These are phyloP conservation scores for Sipha maydis DNA, from an alignment of 2,888 invertebrate genomes.

Conservation along the genomic window DNA sequence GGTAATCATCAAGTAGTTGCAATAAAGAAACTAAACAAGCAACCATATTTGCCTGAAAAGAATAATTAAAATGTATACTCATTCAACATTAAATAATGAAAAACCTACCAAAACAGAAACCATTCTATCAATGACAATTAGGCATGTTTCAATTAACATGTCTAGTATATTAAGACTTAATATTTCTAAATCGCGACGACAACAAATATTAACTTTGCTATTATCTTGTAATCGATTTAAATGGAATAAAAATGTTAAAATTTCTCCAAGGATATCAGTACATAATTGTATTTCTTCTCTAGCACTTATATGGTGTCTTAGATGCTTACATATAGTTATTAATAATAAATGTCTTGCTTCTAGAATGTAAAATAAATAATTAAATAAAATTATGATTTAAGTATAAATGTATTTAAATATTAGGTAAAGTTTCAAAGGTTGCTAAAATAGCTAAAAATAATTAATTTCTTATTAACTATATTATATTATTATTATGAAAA, in stretches of 20 bases:
- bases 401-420: background rate
- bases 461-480: background rate
- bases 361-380: slow-evolving; percentile 66
- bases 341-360: slow-evolving; percentile 87
- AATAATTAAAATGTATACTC: background rate
- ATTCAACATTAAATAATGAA: background rate
- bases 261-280: slow-evolving; percentile 87
- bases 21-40: slow-evolving; percentile 86
- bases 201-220: slow-evolving; percentile 49
- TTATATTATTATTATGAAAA: background rate
- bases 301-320: slow-evolving; percentile 83
- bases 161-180: slow-evolving; percentile 83
- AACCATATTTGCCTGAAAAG: slow-evolving; percentile 81
- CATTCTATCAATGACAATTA: slow-evolving; percentile 82
- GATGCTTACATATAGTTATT: slow-evolving; percentile 84
- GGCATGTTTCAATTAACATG: slow-evolving; percentile 85
- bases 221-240: slow-evolving; percentile 68
- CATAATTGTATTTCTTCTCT: slow-evolving; percentile 85
- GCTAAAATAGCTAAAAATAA: background rate
- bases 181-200: slow-evolving; percentile 82
- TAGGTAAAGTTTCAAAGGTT: background rate
- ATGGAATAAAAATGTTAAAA: slow-evolving; percentile 76
- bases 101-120: slow-evolving; percentile 74
- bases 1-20: slow-evolving; percentile 86
- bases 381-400: slow-evolving; percentile 6